Evolutionary conservation across 2,888 invertebrate genomes (phyloP).

Genomic region (Drosophila pseudotakahashii): DNA sequence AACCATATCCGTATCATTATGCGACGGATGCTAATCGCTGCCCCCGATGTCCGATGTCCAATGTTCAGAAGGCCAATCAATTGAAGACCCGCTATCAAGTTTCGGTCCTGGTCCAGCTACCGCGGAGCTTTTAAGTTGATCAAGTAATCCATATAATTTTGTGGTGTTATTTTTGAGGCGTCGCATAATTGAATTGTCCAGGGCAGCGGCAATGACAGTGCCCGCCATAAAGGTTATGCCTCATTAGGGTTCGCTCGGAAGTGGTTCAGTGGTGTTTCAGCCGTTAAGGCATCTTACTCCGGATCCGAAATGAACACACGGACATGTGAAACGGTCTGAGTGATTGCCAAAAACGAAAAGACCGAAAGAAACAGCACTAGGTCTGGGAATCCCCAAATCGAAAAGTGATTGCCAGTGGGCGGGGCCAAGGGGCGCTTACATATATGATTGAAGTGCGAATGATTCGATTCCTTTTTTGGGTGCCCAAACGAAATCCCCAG

Average conservation of each 20-base stretch:
- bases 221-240: conserved; percentile 35
- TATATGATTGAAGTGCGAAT: conserved; percentile 33
- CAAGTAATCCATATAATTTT: conserved; percentile 40
- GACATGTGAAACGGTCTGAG: conserved; percentile 16
- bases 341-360: conserved; percentile 22
- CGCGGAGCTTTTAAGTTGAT: conserved; percentile 44
- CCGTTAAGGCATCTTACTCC: background rate
- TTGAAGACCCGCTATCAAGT: conserved; percentile 51
- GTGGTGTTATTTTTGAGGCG: conserved; percentile 28
- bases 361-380: background rate
- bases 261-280: background rate
- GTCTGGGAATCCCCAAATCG: background rate
- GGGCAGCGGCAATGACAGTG: conserved; percentile 18
- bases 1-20: conserved; percentile 34
- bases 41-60: conserved; percentile 25
- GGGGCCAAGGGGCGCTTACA: conserved; percentile 6
- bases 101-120: conserved; percentile 22
- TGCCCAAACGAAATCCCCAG: conserved; percentile 3
- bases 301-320: background rate
- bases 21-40: conserved; percentile 59
- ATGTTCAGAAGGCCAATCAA: conserved; percentile 6
- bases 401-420: conserved; percentile 18
- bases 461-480: conserved; percentile 2
- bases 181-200: conserved; percentile 42
- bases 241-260: conserved; percentile 16